These are phyloP conservation scores for Apis laboriosa DNA, from an alignment of 1,140 invertebrate genomes.

Conservation along the genomic window DNA sequence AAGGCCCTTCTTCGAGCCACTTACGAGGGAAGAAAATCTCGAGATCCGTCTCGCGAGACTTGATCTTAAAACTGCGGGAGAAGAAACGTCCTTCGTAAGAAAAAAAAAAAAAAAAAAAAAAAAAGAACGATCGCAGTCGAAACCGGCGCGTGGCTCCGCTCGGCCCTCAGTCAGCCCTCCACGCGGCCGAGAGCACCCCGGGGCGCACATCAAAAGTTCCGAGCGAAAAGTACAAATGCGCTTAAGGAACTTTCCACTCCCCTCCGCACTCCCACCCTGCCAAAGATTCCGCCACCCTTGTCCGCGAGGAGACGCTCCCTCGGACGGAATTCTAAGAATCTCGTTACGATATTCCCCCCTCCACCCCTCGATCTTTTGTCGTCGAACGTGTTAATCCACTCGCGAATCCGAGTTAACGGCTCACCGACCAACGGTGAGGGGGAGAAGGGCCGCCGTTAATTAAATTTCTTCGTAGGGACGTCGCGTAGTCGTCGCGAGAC, in stretches of 20 bases:
- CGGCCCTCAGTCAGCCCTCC: constrained; percentile 3
- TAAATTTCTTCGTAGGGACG: constrained; percentile 39
- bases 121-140: neutral
- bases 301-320: constrained; percentile 49
- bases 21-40: neutral
- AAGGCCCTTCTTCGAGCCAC: neutral
- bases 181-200: constrained; percentile 50
- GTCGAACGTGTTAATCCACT: constrained; percentile 51
- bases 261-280: neutral
- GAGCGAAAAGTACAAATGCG: constrained; percentile 63
- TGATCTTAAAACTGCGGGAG: neutral
- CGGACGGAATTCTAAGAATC: constrained; percentile 56
- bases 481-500: constrained; percentile 4
- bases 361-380: constrained; percentile 11
- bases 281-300: constrained; percentile 23
- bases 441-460: constrained; percentile 24
- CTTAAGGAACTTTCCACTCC: constrained; percentile 58
- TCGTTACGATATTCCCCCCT: constrained; percentile 32
- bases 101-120: no score
- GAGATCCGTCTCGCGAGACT: neutral
- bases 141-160: constrained; percentile 14
- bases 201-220: constrained; percentile 64
- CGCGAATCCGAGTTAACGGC: constrained; percentile 44
- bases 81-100: neutral
- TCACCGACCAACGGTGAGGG: neutral